Conservation (phyloP, 2,888 invertebrate genomes). For the Camptogramma bilineatum region DNA sequence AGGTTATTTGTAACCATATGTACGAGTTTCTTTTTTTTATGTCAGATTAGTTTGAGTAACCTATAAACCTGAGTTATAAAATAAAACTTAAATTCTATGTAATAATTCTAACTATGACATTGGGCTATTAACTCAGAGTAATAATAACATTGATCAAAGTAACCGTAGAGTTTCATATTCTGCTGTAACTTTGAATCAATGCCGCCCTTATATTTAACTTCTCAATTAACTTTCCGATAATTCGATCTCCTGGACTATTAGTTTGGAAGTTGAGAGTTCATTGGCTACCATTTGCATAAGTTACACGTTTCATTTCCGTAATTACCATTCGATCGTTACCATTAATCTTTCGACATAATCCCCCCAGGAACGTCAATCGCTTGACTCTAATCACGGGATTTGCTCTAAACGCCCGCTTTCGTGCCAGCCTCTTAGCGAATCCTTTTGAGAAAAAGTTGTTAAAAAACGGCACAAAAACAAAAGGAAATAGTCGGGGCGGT, state of each 20-base stretch:
- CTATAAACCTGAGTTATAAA: not conserved
- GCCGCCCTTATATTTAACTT: slow-evolving; percentile 28
- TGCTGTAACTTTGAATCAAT: slow-evolving; percentile 16
- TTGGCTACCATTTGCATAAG: slow-evolving; percentile 71
- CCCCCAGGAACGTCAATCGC: slow-evolving; percentile 70
- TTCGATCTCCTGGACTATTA: slow-evolving; percentile 61
- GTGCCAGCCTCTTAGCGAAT: slow-evolving; percentile 68
- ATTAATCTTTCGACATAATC: slow-evolving; percentile 71
- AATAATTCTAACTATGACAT: not conserved
- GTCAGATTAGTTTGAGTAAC: not conserved
- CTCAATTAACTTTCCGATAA: slow-evolving; percentile 38
- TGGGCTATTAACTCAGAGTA: not conserved
- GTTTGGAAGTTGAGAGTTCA: slow-evolving; percentile 56
- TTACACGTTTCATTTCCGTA: slow-evolving; percentile 73
- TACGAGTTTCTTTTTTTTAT: not conserved
- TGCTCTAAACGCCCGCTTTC: slow-evolving; percentile 68
- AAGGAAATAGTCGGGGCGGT: slow-evolving; percentile 82
- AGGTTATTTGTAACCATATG: not conserved
- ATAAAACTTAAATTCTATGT: not conserved
- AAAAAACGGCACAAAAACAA: slow-evolving; percentile 80
- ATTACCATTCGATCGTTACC: slow-evolving; percentile 72
- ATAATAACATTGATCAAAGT: not conserved
- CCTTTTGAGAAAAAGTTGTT: slow-evolving; percentile 77
- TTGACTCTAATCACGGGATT: slow-evolving; percentile 74
- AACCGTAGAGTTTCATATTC: not conserved